Conservation (phyloP, 2,888 invertebrate genomes). For the Xestoiulus laeticollis region DNA sequence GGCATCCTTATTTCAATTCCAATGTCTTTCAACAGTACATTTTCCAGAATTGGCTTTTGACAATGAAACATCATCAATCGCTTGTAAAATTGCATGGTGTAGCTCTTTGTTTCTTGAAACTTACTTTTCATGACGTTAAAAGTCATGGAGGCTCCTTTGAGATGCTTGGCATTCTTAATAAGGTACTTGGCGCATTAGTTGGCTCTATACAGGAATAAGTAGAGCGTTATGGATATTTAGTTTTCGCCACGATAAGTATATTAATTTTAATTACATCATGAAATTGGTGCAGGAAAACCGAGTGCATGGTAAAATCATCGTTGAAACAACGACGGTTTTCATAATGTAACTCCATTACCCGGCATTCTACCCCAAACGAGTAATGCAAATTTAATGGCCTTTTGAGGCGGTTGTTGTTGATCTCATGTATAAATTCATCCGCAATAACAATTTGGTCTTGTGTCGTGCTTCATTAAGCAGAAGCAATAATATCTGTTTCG, state of each 20-base stretch:
- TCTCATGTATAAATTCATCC: neutral
- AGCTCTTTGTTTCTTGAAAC: too few species aligned
- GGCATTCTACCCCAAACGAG: neutral
- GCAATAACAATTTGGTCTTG: neutral
- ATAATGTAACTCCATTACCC: neutral
- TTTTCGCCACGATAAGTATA: neutral
- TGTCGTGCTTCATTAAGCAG: neutral
- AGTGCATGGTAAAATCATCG: neutral
- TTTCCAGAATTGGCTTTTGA: too few species aligned
- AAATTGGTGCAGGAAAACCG: neutral
- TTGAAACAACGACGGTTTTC: neutral
- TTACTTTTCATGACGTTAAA: too few species aligned
- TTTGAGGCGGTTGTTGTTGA: neutral
- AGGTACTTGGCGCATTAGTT: neutral
- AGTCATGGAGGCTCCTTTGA: too few species aligned
- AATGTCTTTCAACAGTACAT: too few species aligned
- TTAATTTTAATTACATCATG: constrained; percentile 17
- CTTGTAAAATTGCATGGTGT: too few species aligned
- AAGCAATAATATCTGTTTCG: neutral
- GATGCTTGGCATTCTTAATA: neutral
- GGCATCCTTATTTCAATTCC: too few species aligned
- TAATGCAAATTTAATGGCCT: neutral
- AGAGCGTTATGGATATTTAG: constrained; percentile 7
- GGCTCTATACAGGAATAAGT: neutral
- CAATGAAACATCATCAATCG: too few species aligned